Evolutionary conservation across 2,113 vertebrate species (phyloP), one percentile per base, ranked within the genome.

Genomic region (Apteryx mantelli): DNA sequence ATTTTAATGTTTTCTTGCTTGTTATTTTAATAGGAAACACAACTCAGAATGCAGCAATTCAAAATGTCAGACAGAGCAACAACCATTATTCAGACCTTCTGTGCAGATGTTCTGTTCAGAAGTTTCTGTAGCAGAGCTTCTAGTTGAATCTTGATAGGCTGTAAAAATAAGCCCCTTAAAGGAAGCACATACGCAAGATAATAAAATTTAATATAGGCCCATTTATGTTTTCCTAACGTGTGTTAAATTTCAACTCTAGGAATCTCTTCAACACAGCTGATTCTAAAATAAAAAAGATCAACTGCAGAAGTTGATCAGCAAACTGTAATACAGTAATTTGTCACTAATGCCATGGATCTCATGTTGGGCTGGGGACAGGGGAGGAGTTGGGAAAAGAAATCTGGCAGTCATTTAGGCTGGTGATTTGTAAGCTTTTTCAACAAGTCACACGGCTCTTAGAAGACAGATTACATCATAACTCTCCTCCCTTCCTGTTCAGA

Each of bases 351-450:
- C 63, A 63, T 0, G 17, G 70, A 32, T 76, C 81, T 73, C 48
- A 26, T 16, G 36, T 16, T 68, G 56, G 48, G 77, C 70, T 76
- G 34, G 25, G n/a, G 60, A 76, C 36, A 0, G 0, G 13, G 66
- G 48, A 89, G 58, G 11, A 91, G 28, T 17, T 95, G 91, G 75
- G 77, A 82, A 70, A 79, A 93, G 46, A 88, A 86, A 68, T 13
- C 74, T 91, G 77, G 74, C 81, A 93, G 61, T 36, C 40, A 77
- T 48, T 34, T 4, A 25, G 40, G 38, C 58, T 40, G 78, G 70
- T 69, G 82, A 95, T 60, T 81, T 73, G 68, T 48, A 46, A 89
- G 53, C 20, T 87, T 96, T 95, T 93, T 87, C 84, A 92, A 21
- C 58, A 87, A 93, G 81, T 48, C 65, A 53, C 17, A n/a, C 1